phyloP scores from a whole-genome alignment of 2,888 invertebrate genomes.

The Emesis furor region DNA sequence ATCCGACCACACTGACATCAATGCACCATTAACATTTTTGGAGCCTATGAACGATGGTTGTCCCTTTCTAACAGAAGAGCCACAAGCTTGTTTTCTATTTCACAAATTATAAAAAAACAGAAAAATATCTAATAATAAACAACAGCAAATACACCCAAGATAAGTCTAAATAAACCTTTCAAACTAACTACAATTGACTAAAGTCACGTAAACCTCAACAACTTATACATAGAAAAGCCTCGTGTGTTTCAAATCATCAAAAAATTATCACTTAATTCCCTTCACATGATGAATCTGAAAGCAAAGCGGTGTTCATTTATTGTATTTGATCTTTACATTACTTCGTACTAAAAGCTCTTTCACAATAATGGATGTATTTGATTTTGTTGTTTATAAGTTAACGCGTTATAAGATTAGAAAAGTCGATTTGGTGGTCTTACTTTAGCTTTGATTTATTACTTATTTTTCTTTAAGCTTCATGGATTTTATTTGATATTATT shows the following conservation, averaged over 20 bases:
- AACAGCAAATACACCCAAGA: too few species aligned
- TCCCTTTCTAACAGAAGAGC: too few species aligned
- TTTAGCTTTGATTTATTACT: neutral
- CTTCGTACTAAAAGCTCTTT: conserved; percentile 28
- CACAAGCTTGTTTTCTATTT: too few species aligned
- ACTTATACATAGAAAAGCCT: conserved; percentile 40
- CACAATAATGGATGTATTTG: conserved; percentile 33
- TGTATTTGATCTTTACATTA: conserved; percentile 56
- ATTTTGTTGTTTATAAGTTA: conserved; percentile 16
- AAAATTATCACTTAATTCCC: conserved; percentile 60
- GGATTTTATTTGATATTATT: neutral
- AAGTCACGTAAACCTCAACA: too few species aligned
- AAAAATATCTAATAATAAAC: too few species aligned
- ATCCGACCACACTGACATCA: too few species aligned
- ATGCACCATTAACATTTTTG: too few species aligned
- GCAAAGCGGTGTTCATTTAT: conserved; percentile 64
- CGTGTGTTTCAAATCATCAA: conserved; percentile 66
- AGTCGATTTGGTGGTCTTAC: conserved; percentile 17
- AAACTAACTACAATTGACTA: too few species aligned
- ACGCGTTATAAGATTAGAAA: conserved; percentile 18
- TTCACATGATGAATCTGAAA: conserved; percentile 58
- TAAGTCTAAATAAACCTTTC: too few species aligned
- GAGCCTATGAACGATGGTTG: too few species aligned
- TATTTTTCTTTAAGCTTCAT: neutral
- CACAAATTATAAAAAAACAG: too few species aligned